A percentile compares a stretch with the other conserved stretches of the same genome.
These are phyloP conservation scores for Trichomalopsis sarcophagae DNA, from an alignment of 1,140 invertebrate species.

Conservation along the genomic window DNA sequence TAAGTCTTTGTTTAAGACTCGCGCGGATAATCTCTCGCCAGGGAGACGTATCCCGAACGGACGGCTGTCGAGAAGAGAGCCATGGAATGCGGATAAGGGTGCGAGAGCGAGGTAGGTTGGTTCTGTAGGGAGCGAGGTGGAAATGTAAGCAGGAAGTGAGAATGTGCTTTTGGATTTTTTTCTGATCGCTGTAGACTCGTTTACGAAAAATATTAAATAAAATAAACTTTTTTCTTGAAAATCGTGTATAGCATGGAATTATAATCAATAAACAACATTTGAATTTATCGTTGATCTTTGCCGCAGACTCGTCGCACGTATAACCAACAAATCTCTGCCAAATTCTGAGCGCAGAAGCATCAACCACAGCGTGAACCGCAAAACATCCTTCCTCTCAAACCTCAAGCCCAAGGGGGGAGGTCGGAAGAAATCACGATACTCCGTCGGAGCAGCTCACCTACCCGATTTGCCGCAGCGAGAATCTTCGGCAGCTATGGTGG, in stretches of 20 bases:
- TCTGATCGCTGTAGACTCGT: neutral
- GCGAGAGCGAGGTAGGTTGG: constrained; percentile 10
- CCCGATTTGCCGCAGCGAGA: neutral
- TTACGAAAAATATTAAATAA: no score
- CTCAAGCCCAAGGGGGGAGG: neutral
- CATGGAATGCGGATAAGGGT: constrained; percentile 36
- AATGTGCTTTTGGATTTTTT: neutral
- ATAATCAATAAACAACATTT: no score
- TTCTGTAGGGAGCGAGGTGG: neutral
- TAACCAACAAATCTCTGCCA: no score
- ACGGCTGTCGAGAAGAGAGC: constrained; percentile 8
- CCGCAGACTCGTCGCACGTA: neutral
- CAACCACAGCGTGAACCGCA: neutral
- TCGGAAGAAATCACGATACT: neutral
- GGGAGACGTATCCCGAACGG: constrained; percentile 39
- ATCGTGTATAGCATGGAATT: no score
- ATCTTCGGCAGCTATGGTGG: neutral
- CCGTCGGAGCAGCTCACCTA: neutral
- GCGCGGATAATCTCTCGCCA: constrained; percentile 58
- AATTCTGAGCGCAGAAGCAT: neutral
- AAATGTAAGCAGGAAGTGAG: constrained; percentile 9
- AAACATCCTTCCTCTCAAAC: neutral
- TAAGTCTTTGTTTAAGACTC: constrained; percentile 65
- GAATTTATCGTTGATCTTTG: neutral
- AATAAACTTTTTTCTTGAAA: no score